Base-by-base conservation (phyloP, 2,797 vertebrate genomes). In the Leucoraja ocellata region DNA sequence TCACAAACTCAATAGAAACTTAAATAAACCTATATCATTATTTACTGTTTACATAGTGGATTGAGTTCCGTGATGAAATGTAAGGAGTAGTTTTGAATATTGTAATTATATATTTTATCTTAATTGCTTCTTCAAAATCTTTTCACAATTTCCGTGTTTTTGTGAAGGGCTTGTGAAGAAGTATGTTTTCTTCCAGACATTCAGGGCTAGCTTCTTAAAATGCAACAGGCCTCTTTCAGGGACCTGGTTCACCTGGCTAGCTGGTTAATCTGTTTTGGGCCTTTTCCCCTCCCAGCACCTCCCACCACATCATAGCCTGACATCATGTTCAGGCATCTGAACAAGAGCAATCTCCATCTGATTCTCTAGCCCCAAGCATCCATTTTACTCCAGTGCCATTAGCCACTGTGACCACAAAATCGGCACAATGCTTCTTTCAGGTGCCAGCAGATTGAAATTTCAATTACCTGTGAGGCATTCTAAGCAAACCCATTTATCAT, bases 401-500 rank as follows among this genome's bases (percentile, higher is more conserved):
- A 88, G 84, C 84, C 61, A 88, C 21, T 86, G 36, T 88, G 84
- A 88, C 84, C 84, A 68, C 14, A 88, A 68, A 68, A 88, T 92
- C 90, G 54, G 68, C 13, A 36, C 71, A 74, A 92, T 92, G 39
- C 76, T 54, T 92, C 90, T 92, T 92, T 25, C 58, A 92, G 68
- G 36, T 28, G 90, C 71, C 90, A 92, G 90, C 46, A 76, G 71
- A 92, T 74, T 92, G 90, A 92, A 92, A 76, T 92, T 76, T 76
- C 68, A 92, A 74, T 92, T 92, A 74, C 71, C 90, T 54, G 68
- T 76, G 28, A 74, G 71, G 90, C 90, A 76, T 92, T 76, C 90
- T 54, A 92, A 73, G 23, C 90, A 73, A 92, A 73, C 71, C 90
- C 90, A 92, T 92, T 76, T 76, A 92, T 92, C 90, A 92, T 28